Evolutionary conservation across 2,888 invertebrate species (phyloP), one percentile per base, ranked within the genome.

Genomic region (Mythimna ferrago): DNA sequence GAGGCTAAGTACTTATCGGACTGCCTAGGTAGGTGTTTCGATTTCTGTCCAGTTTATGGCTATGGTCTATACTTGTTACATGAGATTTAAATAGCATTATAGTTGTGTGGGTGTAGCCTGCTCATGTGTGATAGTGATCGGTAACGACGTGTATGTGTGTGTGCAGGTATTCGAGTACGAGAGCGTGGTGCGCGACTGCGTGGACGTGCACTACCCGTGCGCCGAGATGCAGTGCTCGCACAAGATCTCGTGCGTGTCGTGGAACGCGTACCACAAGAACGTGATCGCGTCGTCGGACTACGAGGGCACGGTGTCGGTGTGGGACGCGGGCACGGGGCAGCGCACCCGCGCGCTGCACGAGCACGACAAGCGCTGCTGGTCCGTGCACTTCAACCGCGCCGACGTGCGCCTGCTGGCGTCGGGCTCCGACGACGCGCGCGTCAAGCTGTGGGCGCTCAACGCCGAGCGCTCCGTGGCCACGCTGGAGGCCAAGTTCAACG

Each of bases 331-430:
- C 54, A 98, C 98, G 1, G 98, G 98, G 19, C 97, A 97, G 87
- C 96, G 98, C 74, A 98, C 98, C 2, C 97, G 98, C 89, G 97
- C 97, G 9, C 88, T 95, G 68, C 91, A 98, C 93, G 99, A 99
- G 92, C 99, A 99, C 94, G 99, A 99, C 94, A 99, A 99, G 92
- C 97, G 99, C 61, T 99, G 99, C 92, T 99, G 99, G 99, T 98
- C 98, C 85, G 99, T 99, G 54, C 99, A 99, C 95, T 99, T 99
- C 94, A 99, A 99, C 93, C 97, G 98, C 85, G 98, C 98, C 41
- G 99, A 99, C 93, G 98, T 99, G 19, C 97, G 98, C 38, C 94
- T 99, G 58, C 97, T 99, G 75, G 99, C 99, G 0, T 99, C 99
- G 0, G 99, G 99, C 0, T 98, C 98, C 0, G 99, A 99, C 93